Evolutionary conservation across 2,797 vertebrate genomes (phyloP).

Genomic region (Micromesistius poutassou): DNA sequence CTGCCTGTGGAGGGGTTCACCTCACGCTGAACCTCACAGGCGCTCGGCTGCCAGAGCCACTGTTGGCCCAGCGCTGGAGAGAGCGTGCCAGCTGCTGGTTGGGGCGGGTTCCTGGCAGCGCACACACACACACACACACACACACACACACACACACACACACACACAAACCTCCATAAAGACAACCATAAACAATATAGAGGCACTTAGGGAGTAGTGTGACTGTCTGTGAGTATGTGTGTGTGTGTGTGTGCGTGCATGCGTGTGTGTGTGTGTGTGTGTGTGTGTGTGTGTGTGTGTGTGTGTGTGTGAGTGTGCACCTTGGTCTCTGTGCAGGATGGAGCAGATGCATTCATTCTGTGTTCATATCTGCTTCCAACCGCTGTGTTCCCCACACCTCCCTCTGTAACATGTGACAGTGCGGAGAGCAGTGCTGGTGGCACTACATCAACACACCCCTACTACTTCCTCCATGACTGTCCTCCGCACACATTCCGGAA

Average conservation of each 20-base stretch:
- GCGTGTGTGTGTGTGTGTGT: background rate
- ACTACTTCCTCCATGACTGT: background rate
- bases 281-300: slow-evolving; percentile 10
- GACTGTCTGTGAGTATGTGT: background rate
- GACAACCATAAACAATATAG: slow-evolving; percentile 40
- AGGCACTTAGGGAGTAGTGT: background rate
- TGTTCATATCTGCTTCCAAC: background rate
- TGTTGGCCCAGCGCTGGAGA: slow-evolving; percentile 56
- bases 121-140: slow-evolving; percentile 6
- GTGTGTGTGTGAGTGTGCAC: background rate
- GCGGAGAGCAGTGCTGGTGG: background rate
- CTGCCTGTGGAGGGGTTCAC: slow-evolving; percentile 50
- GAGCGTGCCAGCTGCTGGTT: slow-evolving; percentile 59
- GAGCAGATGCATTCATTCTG: background rate
- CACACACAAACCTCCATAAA: slow-evolving; percentile 32
- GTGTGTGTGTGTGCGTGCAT: background rate
- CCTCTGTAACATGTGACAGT: background rate
- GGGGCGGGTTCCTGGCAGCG: slow-evolving; percentile 54
- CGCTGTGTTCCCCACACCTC: background rate
- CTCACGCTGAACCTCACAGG: slow-evolving; percentile 67
- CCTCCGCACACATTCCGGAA: background rate
- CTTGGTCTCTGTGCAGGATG: background rate
- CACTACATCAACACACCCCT: slow-evolving; percentile 14
- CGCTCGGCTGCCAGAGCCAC: slow-evolving; percentile 54
- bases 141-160: background rate